These are phyloP conservation scores for Germaria angustata DNA, from an alignment of 2,888 invertebrate species.

Conservation along the genomic window DNA sequence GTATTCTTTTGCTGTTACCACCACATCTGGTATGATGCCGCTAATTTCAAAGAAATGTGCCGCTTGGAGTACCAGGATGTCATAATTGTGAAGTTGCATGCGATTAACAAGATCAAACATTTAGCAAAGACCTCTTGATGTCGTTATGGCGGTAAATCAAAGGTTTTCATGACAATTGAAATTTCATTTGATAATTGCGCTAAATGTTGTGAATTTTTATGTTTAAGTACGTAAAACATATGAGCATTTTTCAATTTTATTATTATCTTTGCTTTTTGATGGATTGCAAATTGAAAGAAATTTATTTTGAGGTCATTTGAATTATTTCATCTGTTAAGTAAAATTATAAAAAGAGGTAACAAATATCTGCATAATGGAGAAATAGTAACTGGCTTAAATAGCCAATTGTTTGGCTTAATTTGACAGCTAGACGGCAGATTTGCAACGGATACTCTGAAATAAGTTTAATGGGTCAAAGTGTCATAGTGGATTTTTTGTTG, in stretches of 20 bases:
- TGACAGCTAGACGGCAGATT: no score
- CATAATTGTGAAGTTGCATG: constrained; percentile 6
- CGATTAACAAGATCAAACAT: neutral
- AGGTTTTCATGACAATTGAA: constrained; percentile 20
- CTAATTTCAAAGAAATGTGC: constrained; percentile 50
- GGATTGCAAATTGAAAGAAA: no score
- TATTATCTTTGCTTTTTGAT: no score
- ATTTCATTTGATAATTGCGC: constrained; percentile 1
- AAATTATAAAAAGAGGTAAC: no score
- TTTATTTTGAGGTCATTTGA: no score
- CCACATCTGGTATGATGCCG: neutral
- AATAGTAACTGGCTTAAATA: no score
- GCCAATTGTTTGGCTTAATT: no score
- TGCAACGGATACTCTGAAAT: no score
- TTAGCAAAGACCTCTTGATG: neutral
- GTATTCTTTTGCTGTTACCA: neutral
- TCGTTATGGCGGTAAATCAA: constrained; percentile 18
- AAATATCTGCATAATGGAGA: no score
- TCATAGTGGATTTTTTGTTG: no score
- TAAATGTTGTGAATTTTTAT: neutral
- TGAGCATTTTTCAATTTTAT: neutral
- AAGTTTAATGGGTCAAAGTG: no score
- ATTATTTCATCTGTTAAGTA: no score
- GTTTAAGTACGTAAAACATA: neutral
- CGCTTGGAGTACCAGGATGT: constrained; percentile 48